These are phyloP conservation scores for Oscheius sp. DNA, from an alignment of 2,888 invertebrate species.

Conservation along the genomic window DNA sequence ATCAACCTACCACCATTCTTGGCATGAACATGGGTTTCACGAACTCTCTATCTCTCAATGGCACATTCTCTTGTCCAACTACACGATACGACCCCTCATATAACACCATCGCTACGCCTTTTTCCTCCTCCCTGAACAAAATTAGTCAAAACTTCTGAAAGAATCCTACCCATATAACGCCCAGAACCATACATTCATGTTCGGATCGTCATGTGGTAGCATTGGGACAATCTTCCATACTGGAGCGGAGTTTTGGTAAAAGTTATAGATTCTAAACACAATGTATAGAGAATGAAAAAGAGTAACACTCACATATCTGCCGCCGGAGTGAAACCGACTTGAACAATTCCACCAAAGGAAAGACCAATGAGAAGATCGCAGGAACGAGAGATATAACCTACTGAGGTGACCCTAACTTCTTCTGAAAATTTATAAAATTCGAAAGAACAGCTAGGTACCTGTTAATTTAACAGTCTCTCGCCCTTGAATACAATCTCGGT, in stretches of 20 bases:
- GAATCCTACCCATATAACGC: constrained; percentile 11
- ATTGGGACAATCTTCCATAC: constrained; percentile 14
- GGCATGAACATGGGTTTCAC: background rate
- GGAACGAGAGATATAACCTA: constrained; percentile 17
- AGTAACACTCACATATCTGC: constrained; percentile 16
- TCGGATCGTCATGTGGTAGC: constrained; percentile 28
- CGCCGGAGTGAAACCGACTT: constrained; percentile 4
- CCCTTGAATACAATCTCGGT: background rate
- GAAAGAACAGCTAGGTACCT: background rate
- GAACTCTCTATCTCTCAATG: constrained; percentile 6
- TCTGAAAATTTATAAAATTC: constrained; percentile 6
- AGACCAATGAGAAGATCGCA: constrained; percentile 23
- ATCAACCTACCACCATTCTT: constrained; percentile 1
- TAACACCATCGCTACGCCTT: background rate
- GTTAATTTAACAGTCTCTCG: background rate
- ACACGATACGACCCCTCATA: constrained; percentile 20
- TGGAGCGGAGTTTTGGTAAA: constrained; percentile 7
- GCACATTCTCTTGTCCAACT: constrained; percentile 9
- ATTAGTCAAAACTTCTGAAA: background rate
- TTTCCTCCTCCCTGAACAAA: constrained; percentile 6
- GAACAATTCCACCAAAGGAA: constrained; percentile 28
- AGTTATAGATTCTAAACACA: constrained; percentile 2
- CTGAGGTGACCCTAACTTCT: constrained; percentile 17
- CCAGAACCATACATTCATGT: constrained; percentile 24
- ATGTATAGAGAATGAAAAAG: background rate